These are phyloP conservation scores for Saguinus midas DNA, from an alignment of 2,113 vertebrate genomes.

Conservation along the genomic window DNA sequence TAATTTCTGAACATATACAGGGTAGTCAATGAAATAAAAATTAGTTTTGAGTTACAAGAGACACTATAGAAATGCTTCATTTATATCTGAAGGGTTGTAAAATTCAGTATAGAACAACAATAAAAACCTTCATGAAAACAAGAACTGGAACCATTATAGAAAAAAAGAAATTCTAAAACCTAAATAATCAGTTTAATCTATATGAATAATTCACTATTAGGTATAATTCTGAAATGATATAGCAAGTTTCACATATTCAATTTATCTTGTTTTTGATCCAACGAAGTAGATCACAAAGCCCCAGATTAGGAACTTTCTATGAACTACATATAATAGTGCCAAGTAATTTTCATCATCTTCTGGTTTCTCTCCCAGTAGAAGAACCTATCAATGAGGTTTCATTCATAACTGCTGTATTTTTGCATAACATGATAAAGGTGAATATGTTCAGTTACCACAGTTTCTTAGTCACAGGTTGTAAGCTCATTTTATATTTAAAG, in stretches of 20 bases:
- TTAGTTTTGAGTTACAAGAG: not conserved
- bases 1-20: not conserved
- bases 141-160: not conserved
- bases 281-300: not conserved
- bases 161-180: not conserved
- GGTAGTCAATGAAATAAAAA: not conserved
- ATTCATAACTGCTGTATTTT: not conserved
- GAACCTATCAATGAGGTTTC: not conserved
- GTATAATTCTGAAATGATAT: not conserved
- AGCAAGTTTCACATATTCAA: not conserved
- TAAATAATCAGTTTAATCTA: not conserved
- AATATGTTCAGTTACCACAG: not conserved
- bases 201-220: not conserved
- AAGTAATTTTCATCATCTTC: not conserved
- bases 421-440: not conserved
- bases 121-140: not conserved
- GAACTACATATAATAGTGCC: not conserved
- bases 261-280: not conserved
- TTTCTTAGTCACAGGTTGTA: not conserved
- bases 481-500: slow-evolving; percentile 16
- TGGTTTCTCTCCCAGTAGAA: not conserved
- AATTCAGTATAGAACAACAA: not conserved
- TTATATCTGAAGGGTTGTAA: not conserved
- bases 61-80: not conserved
- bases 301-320: not conserved